phyloP scores from a whole-genome alignment of 1,140 invertebrate genomes.

The Akabosia matsudoensis region DNA sequence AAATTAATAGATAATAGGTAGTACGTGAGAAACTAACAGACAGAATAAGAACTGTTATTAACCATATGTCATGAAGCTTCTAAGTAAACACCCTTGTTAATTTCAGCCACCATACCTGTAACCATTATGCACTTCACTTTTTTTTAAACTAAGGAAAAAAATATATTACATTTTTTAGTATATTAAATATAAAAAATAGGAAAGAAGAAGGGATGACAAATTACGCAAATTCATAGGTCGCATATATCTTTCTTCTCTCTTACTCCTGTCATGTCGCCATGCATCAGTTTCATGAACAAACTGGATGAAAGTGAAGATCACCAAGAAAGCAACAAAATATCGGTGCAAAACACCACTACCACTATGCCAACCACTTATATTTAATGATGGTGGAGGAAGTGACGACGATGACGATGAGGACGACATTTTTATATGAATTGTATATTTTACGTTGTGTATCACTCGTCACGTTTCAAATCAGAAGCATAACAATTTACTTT shows the following conservation, averaged over 20 bases:
- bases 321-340: conserved; percentile 18
- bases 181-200: neutral
- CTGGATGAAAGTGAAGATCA: conserved; percentile 27
- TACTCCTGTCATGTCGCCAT: conserved; percentile 37
- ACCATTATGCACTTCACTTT: no score
- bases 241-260: neutral
- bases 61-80: no score
- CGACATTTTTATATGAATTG: no score
- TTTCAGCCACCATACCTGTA: no score
- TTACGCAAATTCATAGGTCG: neutral
- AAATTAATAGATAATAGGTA: neutral
- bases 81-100: no score
- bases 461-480: neutral
- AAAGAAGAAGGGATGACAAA: conserved; percentile 7
- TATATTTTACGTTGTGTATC: no score
- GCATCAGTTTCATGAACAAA: conserved; percentile 22
- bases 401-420: neutral
- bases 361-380: neutral
- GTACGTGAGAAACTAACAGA: neutral
- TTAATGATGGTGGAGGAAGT: neutral
- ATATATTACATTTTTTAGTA: no score
- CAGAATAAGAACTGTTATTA: neutral
- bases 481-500: neutral
- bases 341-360: neutral
- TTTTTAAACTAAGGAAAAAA: no score